Percentiles rank a stretch among this genome's conserved stretches.
These are phyloP conservation scores for Myanophis thanlyinensis DNA, from an alignment of 2,113 vertebrate genomes.

Conservation along the genomic window DNA sequence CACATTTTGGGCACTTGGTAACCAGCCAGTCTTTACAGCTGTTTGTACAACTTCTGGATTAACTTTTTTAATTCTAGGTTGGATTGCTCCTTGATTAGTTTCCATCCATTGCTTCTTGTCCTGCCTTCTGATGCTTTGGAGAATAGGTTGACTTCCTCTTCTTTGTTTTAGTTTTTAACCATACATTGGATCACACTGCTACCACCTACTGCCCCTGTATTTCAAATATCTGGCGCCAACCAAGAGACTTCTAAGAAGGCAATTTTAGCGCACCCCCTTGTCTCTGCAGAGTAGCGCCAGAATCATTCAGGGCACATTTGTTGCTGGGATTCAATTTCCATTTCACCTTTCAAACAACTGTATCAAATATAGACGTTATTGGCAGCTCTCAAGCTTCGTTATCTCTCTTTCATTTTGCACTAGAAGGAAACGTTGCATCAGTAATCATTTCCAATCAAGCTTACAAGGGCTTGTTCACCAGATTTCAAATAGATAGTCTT, in stretches of 20 bases:
- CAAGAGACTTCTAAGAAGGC: neutral
- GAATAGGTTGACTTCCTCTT: neutral
- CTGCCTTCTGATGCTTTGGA: neutral
- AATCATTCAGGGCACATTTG: rapidly evolving
- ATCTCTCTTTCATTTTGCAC: neutral
- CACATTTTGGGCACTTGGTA: no score
- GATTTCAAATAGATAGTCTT: constrained; percentile 20
- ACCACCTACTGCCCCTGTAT: neutral
- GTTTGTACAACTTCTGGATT: neutral
- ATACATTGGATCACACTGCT: neutral
- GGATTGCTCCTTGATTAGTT: neutral
- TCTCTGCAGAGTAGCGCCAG: neutral
- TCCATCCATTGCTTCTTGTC: neutral
- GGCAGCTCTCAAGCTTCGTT: constrained; percentile 8
- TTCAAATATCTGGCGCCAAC: neutral
- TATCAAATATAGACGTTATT: constrained; percentile 25
- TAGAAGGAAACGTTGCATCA: constrained; percentile 5
- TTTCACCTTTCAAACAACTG: constrained; percentile 8
- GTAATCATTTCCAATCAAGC: constrained; percentile 9
- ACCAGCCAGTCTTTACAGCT: no score
- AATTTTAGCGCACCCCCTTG: neutral
- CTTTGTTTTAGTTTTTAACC: neutral
- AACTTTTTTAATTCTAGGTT: neutral
- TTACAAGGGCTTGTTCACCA: neutral
- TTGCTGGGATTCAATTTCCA: neutral